Conservation (phyloP, 1,140 invertebrate genomes). For the Branchinecta lynchi region DNA sequence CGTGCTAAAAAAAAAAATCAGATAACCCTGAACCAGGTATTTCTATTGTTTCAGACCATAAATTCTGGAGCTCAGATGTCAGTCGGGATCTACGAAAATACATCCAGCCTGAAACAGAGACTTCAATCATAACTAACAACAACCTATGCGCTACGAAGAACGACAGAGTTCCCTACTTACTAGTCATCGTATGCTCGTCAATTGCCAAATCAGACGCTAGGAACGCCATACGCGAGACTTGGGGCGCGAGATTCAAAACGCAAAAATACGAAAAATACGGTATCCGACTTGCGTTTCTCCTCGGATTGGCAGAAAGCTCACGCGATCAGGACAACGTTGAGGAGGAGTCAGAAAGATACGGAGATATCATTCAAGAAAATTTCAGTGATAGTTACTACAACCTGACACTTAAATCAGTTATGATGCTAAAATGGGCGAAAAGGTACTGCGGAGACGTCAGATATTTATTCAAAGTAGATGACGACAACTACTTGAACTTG, state of each 20-base stretch:
- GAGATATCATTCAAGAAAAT: slow-evolving; percentile 77
- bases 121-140: slow-evolving; percentile 40
- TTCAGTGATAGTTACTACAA: slow-evolving; percentile 85
- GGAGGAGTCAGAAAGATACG: slow-evolving; percentile 43
- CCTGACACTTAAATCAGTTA: slow-evolving; percentile 71
- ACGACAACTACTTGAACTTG: slow-evolving; percentile 39
- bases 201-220: slow-evolving; percentile 47
- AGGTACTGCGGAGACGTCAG: slow-evolving; percentile 25
- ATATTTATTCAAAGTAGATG: slow-evolving; percentile 37
- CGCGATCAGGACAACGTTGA: slow-evolving; percentile 39
- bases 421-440: slow-evolving; percentile 58
- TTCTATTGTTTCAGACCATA: too few relatives aligned
- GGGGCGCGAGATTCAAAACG: slow-evolving; percentile 39
- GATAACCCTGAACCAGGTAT: too few relatives aligned
- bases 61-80: slow-evolving; percentile 46
- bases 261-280: background rate
- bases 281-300: slow-evolving; percentile 36
- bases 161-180: slow-evolving; percentile 34
- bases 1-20: too few relatives aligned
- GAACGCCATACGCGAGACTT: slow-evolving; percentile 57
- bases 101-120: slow-evolving; percentile 48
- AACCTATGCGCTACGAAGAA: slow-evolving; percentile 23
- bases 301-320: slow-evolving; percentile 39
- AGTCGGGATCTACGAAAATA: slow-evolving; percentile 51
- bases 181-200: slow-evolving; percentile 59